Evolutionary conservation across 2,113 vertebrate genomes (phyloP).

Genomic region (Caloenas nicobarica): DNA sequence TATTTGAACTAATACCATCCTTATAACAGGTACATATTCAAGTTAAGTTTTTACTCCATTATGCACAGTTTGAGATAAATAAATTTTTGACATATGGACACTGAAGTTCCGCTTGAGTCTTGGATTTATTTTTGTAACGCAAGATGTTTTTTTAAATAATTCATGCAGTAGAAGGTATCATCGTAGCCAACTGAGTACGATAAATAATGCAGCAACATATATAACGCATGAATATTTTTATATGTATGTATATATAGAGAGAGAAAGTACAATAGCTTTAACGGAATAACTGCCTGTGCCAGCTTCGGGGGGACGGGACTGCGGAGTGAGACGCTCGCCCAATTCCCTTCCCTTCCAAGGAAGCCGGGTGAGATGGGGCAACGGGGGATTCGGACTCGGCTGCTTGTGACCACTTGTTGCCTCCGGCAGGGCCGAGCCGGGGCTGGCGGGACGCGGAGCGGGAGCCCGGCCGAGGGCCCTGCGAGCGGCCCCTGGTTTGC

Average conservation of each 20-base stretch:
- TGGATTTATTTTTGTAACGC: conserved; percentile 84
- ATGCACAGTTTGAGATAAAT: conserved; percentile 99
- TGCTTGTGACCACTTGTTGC: conserved; percentile 75
- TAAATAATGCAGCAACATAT: neutral
- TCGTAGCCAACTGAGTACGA: neutral
- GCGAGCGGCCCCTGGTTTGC: neutral
- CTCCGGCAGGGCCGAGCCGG: neutral
- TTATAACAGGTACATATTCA: conserved; percentile 99
- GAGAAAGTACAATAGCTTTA: neutral
- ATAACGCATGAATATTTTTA: neutral
- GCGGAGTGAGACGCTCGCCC: neutral
- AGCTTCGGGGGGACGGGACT: neutral
- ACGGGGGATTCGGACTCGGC: neutral
- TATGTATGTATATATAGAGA: neutral
- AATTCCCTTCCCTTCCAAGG: neutral
- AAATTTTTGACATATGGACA: conserved; percentile 99
- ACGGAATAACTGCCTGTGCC: neutral
- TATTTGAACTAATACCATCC: conserved; percentile 99
- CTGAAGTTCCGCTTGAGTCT: conserved; percentile 91
- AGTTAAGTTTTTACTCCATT: conserved; percentile 99
- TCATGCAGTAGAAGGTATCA: neutral
- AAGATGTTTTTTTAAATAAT: conserved; percentile 39
- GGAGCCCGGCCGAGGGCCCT: neutral
- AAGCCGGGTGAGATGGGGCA: neutral
- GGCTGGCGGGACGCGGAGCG: conserved; percentile 18